Conservation (phyloP, 2,113 vertebrate species). For the Zapus hudsonius region DNA sequence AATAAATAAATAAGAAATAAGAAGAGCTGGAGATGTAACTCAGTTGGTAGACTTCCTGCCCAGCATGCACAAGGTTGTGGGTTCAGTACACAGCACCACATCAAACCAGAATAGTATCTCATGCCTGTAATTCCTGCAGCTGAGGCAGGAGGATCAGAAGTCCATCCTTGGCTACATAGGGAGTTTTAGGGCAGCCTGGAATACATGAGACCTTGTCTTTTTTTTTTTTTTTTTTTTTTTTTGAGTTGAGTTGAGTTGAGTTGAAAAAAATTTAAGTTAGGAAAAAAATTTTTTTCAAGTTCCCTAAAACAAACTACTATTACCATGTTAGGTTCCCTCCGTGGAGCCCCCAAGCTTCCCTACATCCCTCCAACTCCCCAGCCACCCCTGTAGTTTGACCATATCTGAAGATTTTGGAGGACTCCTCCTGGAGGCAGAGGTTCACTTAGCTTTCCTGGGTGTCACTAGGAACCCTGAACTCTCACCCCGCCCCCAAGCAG, state of each 20-base stretch:
- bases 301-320: background rate
- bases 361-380: background rate
- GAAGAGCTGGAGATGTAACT: background rate
- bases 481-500: background rate
- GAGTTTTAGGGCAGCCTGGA: background rate
- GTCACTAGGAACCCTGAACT: background rate
- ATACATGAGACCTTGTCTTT: background rate
- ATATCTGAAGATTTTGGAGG: background rate
- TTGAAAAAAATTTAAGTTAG: no score
- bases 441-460: background rate
- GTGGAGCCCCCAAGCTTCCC: background rate
- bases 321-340: no score
- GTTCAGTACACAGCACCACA: background rate
- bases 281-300: background rate
- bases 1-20: no score
- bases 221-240: no score
- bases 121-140: background rate
- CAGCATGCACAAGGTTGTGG: background rate
- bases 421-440: background rate
- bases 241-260: no score
- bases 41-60: background rate
- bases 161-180: no score
- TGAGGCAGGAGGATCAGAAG: background rate
- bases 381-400: background rate
- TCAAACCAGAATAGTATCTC: background rate